A percentile compares a stretch with the other conserved stretches of the same genome.
phyloP scores from a whole-genome alignment of 2,113 vertebrate genomes.

The Odocoileus hemionus region DNA sequence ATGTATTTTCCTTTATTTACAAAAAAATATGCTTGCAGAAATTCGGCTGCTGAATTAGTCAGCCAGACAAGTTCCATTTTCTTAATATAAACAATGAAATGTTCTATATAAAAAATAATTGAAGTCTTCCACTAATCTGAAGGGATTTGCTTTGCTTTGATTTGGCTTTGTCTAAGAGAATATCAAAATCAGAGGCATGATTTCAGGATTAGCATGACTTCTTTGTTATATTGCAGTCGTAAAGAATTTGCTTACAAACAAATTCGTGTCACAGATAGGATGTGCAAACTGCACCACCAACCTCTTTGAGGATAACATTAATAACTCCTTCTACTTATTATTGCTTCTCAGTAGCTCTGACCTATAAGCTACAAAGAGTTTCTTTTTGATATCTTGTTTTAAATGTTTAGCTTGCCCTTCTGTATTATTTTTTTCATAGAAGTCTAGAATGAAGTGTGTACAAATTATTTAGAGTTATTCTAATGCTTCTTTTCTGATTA shows the following conservation, averaged over 20 bases:
- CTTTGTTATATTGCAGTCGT: background rate
- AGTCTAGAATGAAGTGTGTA: background rate
- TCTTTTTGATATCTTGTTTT: background rate
- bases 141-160: background rate
- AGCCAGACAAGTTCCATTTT: background rate
- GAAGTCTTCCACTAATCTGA: background rate
- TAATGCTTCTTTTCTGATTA: background rate
- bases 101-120: background rate
- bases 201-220: background rate
- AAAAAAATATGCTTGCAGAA: background rate
- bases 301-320: background rate
- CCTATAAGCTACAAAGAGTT: background rate
- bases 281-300: accelerated
- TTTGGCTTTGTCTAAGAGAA: background rate
- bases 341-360: background rate
- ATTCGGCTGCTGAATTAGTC: background rate
- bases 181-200: background rate
- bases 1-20: background rate
- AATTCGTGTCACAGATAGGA: background rate
- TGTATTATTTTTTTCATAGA: background rate
- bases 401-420: background rate
- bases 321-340: background rate
- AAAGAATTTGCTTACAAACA: background rate
- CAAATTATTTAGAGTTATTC: background rate
- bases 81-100: background rate